Percentiles rank a stretch among this genome's conserved stretches.
Conservation (phyloP, 2,113 vertebrate genomes). For the Philantomba maxwellii region DNA sequence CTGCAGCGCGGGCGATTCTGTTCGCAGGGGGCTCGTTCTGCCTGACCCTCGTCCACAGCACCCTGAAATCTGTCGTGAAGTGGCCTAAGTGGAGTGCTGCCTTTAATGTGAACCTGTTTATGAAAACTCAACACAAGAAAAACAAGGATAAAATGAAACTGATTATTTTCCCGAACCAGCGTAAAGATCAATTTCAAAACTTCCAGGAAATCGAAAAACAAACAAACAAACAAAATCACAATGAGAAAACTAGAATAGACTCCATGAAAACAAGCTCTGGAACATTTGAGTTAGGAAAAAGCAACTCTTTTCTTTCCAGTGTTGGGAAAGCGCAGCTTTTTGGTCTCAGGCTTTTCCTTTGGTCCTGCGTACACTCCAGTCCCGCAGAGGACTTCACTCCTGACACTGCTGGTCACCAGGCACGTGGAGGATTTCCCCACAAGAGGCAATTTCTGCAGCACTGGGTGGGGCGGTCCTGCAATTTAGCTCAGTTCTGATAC, state of each 20-base stretch:
- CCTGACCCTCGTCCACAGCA: rapidly evolving
- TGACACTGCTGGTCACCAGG: not conserved
- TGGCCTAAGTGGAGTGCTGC: not conserved
- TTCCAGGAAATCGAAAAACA: not conserved
- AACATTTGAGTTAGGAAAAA: no score
- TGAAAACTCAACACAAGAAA: not conserved
- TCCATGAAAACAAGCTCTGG: not conserved
- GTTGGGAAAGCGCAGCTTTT: not conserved
- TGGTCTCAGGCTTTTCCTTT: not conserved
- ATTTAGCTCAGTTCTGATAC: not conserved
- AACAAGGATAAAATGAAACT: not conserved
- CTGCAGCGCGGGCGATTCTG: rapidly evolving
- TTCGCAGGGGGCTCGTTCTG: rapidly evolving
- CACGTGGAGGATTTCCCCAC: not conserved
- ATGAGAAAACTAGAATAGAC: not conserved
- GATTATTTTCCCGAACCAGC: not conserved
- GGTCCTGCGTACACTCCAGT: rapidly evolving
- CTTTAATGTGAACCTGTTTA: rapidly evolving
- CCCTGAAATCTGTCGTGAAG: rapidly evolving
- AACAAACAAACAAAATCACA: not conserved
- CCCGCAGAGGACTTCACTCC: not conserved
- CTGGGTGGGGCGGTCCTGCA: not conserved
- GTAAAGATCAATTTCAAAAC: not conserved
- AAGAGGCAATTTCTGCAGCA: not conserved
- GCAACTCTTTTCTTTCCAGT: not conserved